phyloP scores from a whole-genome alignment of 2,797 vertebrate species.

The Hapalemur alaotrensis region DNA sequence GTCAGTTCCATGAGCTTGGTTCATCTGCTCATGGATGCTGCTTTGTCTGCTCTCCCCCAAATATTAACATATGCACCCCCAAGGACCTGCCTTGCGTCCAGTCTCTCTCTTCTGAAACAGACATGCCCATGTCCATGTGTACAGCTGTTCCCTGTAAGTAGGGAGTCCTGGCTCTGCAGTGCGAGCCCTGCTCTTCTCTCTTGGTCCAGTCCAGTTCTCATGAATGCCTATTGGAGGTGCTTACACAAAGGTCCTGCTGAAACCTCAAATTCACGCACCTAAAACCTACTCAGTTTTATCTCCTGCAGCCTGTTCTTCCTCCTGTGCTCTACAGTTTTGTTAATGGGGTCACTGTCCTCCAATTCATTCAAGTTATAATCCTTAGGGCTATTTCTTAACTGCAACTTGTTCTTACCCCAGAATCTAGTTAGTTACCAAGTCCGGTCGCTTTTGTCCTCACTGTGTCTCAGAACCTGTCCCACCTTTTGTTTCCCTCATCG shows the following conservation, averaged over 20 bases:
- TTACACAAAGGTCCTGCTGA: not conserved
- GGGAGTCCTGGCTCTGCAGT: not conserved
- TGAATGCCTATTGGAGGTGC: not conserved
- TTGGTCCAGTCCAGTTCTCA: no score
- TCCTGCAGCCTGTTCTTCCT: not conserved
- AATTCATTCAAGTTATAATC: not conserved
- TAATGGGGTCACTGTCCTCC: not conserved
- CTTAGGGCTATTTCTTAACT: not conserved
- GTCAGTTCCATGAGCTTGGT: not conserved
- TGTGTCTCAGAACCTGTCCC: not conserved
- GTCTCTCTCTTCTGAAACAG: not conserved
- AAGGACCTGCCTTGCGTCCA: not conserved
- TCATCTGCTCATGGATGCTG: not conserved
- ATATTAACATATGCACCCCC: fast-evolving
- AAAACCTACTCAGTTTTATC: not conserved
- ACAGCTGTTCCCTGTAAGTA: not conserved
- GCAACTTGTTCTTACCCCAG: not conserved
- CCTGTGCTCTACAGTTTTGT: not conserved
- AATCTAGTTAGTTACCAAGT: not conserved
- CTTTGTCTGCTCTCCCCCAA: not conserved
- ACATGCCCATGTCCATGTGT: no score
- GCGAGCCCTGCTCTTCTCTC: not conserved
- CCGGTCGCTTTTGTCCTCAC: not conserved
- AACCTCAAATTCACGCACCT: not conserved
- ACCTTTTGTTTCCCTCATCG: not conserved